Percentiles rank a stretch among this genome's conserved stretches.
phyloP scores from a whole-genome alignment of 2,113 vertebrate species.

The Serilophus lunatus region DNA sequence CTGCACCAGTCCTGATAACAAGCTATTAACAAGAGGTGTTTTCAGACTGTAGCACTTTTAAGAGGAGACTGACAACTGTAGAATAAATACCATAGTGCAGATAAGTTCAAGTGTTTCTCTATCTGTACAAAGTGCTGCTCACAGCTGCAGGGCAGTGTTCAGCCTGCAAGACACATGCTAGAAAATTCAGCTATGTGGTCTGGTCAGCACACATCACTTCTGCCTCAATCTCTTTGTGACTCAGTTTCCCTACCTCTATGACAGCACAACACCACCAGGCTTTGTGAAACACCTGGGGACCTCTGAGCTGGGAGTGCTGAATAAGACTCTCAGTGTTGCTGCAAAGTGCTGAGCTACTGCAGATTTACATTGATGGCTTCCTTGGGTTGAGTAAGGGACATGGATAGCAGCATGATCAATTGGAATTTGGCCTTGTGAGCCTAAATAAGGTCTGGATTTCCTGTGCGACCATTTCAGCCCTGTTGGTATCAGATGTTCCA shows the following conservation, averaged over 20 bases:
- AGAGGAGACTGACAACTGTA: background rate
- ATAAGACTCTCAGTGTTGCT: background rate
- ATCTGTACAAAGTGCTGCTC: background rate
- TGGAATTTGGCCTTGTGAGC: background rate
- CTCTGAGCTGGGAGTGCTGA: background rate
- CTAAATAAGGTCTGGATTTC: background rate
- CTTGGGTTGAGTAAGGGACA: background rate
- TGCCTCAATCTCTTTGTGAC: background rate
- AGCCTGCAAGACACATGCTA: background rate
- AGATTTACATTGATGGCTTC: background rate
- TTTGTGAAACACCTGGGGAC: background rate
- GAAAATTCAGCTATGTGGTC: background rate
- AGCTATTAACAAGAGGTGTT: constrained; percentile 1
- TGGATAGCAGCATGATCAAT: background rate
- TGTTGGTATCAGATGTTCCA: background rate
- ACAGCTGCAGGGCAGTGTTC: background rate
- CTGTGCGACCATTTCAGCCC: background rate
- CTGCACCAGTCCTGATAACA: background rate
- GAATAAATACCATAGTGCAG: background rate
- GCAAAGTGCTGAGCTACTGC: background rate
- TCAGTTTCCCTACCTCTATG: background rate
- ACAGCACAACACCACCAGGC: background rate
- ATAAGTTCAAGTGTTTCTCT: background rate
- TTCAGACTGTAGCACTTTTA: background rate
- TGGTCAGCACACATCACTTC: background rate